These are phyloP conservation scores for Danio albolineatus DNA, from an alignment of 2,797 vertebrate species.

Conservation along the genomic window DNA sequence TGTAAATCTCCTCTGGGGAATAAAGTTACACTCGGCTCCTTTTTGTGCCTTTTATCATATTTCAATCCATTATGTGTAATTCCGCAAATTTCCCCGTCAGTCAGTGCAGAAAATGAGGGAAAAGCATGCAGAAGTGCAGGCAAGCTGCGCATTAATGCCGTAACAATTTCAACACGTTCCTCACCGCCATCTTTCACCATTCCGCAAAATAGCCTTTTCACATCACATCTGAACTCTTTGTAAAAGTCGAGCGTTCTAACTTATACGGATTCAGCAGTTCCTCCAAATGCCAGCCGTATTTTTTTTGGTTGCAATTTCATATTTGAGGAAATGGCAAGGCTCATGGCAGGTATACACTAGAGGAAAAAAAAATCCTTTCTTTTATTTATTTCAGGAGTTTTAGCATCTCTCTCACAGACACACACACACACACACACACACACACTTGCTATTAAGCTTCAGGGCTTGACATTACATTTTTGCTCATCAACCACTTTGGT, in stretches of 20 bases:
- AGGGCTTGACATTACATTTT: too few species aligned
- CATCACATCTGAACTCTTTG: conserved; percentile 20
- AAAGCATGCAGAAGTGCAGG: too few species aligned
- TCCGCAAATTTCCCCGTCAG: neutral
- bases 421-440: neutral
- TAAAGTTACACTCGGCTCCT: neutral
- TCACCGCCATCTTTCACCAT: neutral
- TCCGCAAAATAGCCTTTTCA: conserved; percentile 13
- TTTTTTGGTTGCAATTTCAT: neutral
- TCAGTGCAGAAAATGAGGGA: neutral
- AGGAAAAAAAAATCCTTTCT: neutral
- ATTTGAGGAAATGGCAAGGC: conserved; percentile 9
- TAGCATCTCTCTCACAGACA: neutral
- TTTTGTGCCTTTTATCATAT: neutral
- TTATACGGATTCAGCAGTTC: conserved; percentile 15
- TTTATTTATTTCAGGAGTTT: neutral
- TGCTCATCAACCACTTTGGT: too few species aligned
- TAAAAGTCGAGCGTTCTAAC: conserved; percentile 12
- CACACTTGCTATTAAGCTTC: too few species aligned
- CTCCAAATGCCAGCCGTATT: conserved; percentile 34
- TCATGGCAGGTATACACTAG: too few species aligned
- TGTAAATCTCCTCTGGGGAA: neutral
- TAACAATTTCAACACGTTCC: conserved; percentile 12
- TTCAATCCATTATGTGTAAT: neutral
- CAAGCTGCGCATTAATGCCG: neutral